Conservation (phyloP, 2,797 vertebrate species). For the Lophotriccus pileatus region DNA sequence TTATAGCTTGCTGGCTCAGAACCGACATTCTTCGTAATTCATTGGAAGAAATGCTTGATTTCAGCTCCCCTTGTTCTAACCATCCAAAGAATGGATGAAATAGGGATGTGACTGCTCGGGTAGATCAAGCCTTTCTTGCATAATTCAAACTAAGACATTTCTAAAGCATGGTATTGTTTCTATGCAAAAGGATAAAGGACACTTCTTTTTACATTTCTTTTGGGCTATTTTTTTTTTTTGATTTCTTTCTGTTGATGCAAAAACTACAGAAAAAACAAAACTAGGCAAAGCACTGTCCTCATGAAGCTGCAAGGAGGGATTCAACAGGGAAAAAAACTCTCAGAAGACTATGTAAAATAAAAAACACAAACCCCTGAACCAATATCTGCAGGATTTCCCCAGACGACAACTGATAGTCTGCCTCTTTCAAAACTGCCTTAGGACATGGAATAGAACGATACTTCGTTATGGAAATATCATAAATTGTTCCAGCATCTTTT, state of each 20-base stretch:
- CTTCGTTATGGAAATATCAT: background rate
- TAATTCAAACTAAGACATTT: background rate
- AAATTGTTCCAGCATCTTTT: constrained; percentile 8
- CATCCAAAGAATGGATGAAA: constrained; percentile 35
- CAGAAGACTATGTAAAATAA: background rate
- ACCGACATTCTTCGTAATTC: constrained; percentile 36
- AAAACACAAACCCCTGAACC: background rate
- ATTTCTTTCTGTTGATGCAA: background rate
- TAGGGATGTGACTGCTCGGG: background rate
- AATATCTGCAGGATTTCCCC: background rate
- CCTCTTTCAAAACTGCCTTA: constrained; percentile 2
- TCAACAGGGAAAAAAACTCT: background rate
- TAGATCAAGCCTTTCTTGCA: background rate
- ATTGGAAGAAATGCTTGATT: constrained; percentile 40
- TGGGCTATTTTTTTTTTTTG: background rate
- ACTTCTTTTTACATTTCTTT: background rate
- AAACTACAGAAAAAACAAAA: background rate
- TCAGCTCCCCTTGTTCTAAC: constrained; percentile 23
- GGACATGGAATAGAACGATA: background rate
- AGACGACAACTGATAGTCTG: background rate
- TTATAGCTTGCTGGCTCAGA: constrained; percentile 63
- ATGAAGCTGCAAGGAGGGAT: background rate
- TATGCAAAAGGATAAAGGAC: background rate
- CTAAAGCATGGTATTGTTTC: background rate
- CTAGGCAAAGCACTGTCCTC: accelerated